These are phyloP conservation scores for Mirza zaza DNA, from an alignment of 2,113 vertebrate species.

Conservation along the genomic window DNA sequence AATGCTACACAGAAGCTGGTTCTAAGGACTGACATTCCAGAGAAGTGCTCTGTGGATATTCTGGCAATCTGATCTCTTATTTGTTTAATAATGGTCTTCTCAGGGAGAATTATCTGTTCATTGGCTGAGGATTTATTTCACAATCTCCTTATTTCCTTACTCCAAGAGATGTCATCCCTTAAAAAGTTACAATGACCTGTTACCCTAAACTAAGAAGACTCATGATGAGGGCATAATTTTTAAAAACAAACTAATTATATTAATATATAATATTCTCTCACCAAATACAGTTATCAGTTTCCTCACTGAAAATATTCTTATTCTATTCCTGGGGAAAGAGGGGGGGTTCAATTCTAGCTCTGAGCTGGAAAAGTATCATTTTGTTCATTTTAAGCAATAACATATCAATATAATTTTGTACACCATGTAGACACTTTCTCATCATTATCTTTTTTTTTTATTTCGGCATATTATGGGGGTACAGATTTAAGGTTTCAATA, in stretches of 20 bases:
- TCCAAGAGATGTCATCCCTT: not conserved
- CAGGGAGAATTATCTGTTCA: conserved; percentile 49
- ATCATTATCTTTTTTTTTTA: not conserved
- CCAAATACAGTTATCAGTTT: not conserved
- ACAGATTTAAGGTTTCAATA: no score
- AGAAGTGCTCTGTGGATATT: not conserved
- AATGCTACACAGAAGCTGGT: not conserved
- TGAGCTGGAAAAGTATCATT: not conserved
- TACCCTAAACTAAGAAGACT: not conserved
- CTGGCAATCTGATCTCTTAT: not conserved
- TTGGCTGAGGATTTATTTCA: conserved; percentile 28
- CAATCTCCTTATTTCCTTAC: conserved; percentile 24
- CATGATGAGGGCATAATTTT: not conserved
- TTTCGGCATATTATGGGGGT: no score
- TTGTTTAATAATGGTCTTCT: conserved; percentile 53
- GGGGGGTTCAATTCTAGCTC: not conserved
- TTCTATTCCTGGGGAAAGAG: not conserved
- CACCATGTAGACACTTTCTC: not conserved
- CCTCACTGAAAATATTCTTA: not conserved
- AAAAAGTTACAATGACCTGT: not conserved
- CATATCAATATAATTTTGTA: not conserved
- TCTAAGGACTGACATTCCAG: not conserved
- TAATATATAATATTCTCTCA: not conserved
- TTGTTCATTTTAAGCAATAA: not conserved
- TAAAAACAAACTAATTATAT: not conserved